Base-by-base conservation (phyloP, 2,797 vertebrate species). In the Spondyliosoma cantharus region DNA sequence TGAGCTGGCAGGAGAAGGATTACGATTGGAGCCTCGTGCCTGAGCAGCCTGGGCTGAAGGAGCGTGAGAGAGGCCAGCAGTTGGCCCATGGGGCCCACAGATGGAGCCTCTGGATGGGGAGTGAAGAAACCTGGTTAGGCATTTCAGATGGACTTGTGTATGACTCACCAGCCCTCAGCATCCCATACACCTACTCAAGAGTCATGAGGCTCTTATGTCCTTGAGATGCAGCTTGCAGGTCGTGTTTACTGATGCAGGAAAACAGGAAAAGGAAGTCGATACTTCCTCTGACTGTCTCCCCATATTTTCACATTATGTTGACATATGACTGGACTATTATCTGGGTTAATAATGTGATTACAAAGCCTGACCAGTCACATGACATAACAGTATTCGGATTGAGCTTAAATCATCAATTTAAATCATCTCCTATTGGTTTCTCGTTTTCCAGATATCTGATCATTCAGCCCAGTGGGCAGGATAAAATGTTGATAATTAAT, bases 51-150 rank as follows among this genome's bases (percentile, higher is more conserved):
- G 85, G 81, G 83, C 81, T 85, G 76, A 67, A 83, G 88, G 90
- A 88, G 92, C 91, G 76, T 91, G 92, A 90, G 89, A 92, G 85
- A 92, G 87, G 81, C 88, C 90, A 79, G 84, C 77, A 78, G 78
- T 82, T 77, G 84, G 90, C 87, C 91, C 74, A 80, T 52, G 67
- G 87, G 87, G 84, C 67, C 88, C 84, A 80, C 88, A 90, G 91
- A 92, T 90, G 85, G 91, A 90, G 85, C 81, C 81, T 86, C 82
- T 85, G 88, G 87, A 84, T 79, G 84, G 86, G 84, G 81, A 89
- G 82, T 76, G 80, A 76, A 86, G 73, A 72, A 86, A 82, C 78
- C 82, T 78, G 83, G 67, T 76, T 66, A 76, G 82, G 77, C 84
- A 74, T 88, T 85, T 93, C 82, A 77, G 86, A 90, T 84, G 84